These are phyloP conservation scores for Saimiri boliviensis DNA, from an alignment of 2,113 vertebrate species.

Conservation along the genomic window DNA sequence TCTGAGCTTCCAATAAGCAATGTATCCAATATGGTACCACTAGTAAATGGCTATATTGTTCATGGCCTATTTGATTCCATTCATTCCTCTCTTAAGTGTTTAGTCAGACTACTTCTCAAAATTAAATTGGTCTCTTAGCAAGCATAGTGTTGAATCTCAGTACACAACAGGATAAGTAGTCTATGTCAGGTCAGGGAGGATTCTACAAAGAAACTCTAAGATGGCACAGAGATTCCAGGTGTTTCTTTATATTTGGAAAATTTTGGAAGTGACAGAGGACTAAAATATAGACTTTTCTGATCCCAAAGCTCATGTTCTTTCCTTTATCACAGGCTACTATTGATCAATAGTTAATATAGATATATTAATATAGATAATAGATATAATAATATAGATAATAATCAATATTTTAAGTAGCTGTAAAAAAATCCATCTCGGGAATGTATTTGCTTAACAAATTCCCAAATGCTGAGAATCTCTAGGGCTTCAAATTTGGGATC, in stretches of 20 bases:
- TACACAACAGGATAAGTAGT: neutral
- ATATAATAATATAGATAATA: too few species aligned
- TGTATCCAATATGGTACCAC: neutral
- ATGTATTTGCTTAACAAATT: slow-evolving; percentile 13
- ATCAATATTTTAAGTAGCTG: neutral
- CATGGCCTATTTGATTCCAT: neutral
- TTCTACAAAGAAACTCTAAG: neutral
- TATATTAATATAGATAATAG: too few species aligned
- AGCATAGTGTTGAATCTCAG: neutral
- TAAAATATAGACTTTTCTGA: neutral
- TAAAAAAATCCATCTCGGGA: neutral
- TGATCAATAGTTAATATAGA: too few species aligned
- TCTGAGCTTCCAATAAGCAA: neutral
- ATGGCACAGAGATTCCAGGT: neutral
- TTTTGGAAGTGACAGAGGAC: neutral
- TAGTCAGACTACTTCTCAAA: neutral
- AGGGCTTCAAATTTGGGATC: neutral
- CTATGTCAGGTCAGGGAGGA: neutral
- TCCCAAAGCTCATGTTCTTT: neutral
- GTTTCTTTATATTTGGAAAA: neutral
- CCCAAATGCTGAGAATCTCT: neutral
- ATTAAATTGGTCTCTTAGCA: neutral
- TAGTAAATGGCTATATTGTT: neutral
- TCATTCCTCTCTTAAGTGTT: neutral
- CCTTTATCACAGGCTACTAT: neutral